Evolutionary conservation across 2,888 invertebrate species (phyloP).

Genomic region (Bugulina stolonifera): DNA sequence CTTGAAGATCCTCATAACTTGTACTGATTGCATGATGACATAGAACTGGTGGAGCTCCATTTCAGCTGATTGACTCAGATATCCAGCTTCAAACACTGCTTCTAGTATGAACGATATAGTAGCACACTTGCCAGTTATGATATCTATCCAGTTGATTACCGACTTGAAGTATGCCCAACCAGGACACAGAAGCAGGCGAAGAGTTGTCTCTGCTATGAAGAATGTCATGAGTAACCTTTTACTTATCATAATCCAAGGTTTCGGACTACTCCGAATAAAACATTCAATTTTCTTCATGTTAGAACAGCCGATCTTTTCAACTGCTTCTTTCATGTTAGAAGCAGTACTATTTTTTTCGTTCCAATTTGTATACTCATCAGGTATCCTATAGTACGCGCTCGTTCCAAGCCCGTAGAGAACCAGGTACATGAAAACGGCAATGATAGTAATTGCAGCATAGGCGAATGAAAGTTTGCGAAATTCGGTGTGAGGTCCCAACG

Average conservation of each 20-base stretch:
- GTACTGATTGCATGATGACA: neutral
- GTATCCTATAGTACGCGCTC: neutral
- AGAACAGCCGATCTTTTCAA: neutral
- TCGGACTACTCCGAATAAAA: neutral
- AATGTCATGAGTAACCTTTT: neutral
- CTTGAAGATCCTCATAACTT: slow-evolving; percentile 1
- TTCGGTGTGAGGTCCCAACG: neutral
- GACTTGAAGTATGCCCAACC: slow-evolving; percentile 17
- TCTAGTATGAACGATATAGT: neutral
- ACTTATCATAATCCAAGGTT: neutral
- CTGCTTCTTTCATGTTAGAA: neutral
- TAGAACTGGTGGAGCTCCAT: no score
- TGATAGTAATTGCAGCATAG: neutral
- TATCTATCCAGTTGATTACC: slow-evolving; percentile 5
- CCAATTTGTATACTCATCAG: no score
- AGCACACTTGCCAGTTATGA: neutral
- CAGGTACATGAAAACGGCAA: neutral
- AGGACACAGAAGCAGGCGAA: slow-evolving; percentile 6
- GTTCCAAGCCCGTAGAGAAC: neutral
- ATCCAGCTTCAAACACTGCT: no score
- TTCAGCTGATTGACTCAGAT: no score
- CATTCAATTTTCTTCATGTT: neutral
- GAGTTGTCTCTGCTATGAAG: neutral
- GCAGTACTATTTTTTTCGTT: neutral
- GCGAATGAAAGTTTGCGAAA: slow-evolving; percentile 4